Evolutionary conservation across 2,797 vertebrate species (phyloP).

Genomic region (Otolemur crassicaudatus): DNA sequence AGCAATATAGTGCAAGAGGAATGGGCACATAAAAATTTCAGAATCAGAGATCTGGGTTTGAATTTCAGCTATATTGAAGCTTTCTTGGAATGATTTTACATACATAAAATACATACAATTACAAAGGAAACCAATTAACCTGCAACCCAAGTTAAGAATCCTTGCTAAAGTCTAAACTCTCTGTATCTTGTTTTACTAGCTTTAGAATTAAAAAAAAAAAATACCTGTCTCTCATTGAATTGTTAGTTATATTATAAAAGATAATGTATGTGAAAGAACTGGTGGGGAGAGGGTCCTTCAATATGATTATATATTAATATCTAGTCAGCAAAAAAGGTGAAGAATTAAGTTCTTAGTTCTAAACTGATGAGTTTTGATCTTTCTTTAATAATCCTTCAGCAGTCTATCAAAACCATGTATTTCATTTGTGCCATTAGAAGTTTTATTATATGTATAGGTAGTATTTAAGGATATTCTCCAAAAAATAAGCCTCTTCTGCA

Average conservation of each 20-base stretch:
- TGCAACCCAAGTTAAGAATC: slow-evolving; percentile 2
- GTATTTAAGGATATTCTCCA: neutral
- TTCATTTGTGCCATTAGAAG: neutral
- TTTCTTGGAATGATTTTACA: slow-evolving; percentile 50
- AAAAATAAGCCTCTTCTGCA: neutral
- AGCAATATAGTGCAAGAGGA: neutral
- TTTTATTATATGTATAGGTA: neutral
- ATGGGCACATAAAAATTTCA: neutral
- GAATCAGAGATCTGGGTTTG: slow-evolving; percentile 5
- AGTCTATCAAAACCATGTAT: neutral
- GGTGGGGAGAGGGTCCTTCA: neutral
- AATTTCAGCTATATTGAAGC: neutral
- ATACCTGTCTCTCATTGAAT: neutral
- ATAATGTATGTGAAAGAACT: neutral
- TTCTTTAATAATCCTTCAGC: slow-evolving; percentile 42
- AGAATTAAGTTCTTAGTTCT: neutral
- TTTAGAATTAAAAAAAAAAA: slow-evolving; percentile 33
- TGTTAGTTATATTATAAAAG: slow-evolving; percentile 33
- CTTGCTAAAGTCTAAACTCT: slow-evolving; percentile 25
- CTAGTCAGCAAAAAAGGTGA: neutral
- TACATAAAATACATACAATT: neutral
- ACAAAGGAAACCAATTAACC: slow-evolving; percentile 29
- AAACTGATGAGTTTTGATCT: slow-evolving; percentile 33
- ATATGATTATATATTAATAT: neutral
- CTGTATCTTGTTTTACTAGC: slow-evolving; percentile 30